Percentiles rank a stretch among this genome's conserved stretches.
Evolutionary conservation across 1,140 invertebrate species (phyloP).

Genomic region (Pogonus chalceus): DNA sequence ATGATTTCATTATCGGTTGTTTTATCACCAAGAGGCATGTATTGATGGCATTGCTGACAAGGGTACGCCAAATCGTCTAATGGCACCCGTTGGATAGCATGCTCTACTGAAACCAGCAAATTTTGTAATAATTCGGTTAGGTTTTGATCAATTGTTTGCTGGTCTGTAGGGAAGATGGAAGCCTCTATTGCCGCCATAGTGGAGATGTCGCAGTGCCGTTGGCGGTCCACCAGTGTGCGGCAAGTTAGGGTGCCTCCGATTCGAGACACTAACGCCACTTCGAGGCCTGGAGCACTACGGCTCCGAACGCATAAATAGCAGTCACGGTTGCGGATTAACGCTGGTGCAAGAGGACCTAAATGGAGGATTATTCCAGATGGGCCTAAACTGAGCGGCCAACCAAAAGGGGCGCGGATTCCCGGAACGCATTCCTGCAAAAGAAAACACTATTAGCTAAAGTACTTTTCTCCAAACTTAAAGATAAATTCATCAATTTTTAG

Average conservation of each 20-base stretch:
- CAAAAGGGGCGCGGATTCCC: conserved; percentile 17
- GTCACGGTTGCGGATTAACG: conserved; percentile 28
- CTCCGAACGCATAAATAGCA: conserved; percentile 29
- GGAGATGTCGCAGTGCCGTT: conserved; percentile 26
- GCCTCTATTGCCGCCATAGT: conserved; percentile 18
- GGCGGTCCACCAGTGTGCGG: conserved; percentile 26
- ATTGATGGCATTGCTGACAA: conserved; percentile 42
- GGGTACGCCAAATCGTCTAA: conserved; percentile 54
- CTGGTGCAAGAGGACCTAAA: conserved; percentile 25
- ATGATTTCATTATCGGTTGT: conserved; percentile 20
- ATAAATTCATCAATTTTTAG: too few relatives aligned
- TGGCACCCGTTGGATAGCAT: conserved; percentile 54
- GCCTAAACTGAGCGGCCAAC: conserved; percentile 33
- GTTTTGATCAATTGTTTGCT: conserved; percentile 35
- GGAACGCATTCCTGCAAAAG: background rate
- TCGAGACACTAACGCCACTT: conserved; percentile 30
- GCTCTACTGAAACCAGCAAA: conserved; percentile 53
- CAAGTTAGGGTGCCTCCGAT: conserved; percentile 24
- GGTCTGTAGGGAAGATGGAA: too few relatives aligned
- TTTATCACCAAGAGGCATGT: conserved; percentile 30
- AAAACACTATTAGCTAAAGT: too few relatives aligned
- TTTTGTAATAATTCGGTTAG: conserved; percentile 49
- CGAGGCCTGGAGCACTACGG: conserved; percentile 24
- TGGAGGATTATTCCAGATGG: conserved; percentile 29
- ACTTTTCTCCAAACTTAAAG: too few relatives aligned